Percentiles rank a stretch among this genome's conserved stretches.
Conservation (phyloP, 2,113 vertebrate species). For the Trachemys scripta region DNA sequence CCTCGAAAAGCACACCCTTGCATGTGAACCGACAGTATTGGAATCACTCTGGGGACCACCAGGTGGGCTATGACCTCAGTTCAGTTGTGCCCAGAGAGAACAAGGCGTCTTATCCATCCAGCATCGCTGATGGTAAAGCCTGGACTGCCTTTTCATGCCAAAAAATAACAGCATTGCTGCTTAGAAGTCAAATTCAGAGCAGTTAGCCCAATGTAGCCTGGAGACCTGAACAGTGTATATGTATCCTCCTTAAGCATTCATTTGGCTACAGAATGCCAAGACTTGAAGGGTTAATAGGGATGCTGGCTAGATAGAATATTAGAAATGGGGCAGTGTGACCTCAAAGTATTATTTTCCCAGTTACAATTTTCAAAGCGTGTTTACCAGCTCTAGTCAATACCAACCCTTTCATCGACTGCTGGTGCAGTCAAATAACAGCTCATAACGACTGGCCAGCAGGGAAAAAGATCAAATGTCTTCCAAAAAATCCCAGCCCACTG, state of each 20-base stretch:
- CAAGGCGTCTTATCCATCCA: neutral
- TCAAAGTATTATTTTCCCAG: neutral
- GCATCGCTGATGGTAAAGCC: neutral
- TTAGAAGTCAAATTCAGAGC: neutral
- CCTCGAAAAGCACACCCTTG: neutral
- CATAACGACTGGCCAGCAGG: neutral
- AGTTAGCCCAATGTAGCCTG: accelerated
- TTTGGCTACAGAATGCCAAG: neutral
- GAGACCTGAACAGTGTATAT: accelerated
- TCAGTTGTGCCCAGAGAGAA: neutral
- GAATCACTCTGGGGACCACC: neutral
- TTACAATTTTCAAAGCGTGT: neutral
- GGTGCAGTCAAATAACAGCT: slow-evolving; percentile 20
- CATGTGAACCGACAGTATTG: neutral
- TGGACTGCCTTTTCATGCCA: neutral
- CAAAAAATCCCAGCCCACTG: accelerated
- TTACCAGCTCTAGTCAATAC: neutral
- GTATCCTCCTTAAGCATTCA: neutral
- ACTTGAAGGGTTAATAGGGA: neutral
- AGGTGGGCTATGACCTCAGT: neutral
- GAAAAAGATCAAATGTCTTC: neutral
- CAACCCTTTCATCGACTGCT: neutral
- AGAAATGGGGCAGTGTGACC: accelerated
- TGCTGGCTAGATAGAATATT: neutral
- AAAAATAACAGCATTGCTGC: neutral